Evolutionary conservation across 37 sponge, comb jelly and placozoan species (phyloP).

Genomic region (Oscarella lobularis): DNA sequence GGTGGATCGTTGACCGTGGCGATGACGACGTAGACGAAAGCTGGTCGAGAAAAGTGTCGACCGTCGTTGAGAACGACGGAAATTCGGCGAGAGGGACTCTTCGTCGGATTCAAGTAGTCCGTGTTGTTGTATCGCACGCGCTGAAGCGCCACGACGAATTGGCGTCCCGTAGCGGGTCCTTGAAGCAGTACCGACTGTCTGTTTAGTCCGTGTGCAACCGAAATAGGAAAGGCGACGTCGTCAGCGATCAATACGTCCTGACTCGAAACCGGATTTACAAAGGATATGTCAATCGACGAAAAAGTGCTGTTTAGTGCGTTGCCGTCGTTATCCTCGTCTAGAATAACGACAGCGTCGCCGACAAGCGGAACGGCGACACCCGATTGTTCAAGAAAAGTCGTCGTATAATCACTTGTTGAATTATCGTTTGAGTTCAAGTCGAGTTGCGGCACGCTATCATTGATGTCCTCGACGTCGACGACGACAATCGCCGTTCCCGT

Average conservation of each 20-base stretch:
- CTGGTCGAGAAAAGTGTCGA: not conserved
- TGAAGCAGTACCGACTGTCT: not conserved
- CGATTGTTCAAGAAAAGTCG: not conserved
- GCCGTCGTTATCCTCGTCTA: not conserved
- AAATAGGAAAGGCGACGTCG: not conserved
- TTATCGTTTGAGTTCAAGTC: not conserved
- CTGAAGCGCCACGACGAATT: not conserved
- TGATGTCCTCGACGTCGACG: constrained; percentile 11
- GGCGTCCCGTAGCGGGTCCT: not conserved
- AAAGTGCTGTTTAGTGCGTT: not conserved
- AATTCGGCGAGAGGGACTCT: not conserved
- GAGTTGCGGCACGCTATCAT: constrained; percentile 18
- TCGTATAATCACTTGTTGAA: not conserved
- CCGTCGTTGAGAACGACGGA: not conserved
- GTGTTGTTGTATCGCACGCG: not conserved
- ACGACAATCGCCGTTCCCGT: constrained; percentile 5
- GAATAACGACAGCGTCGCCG: not conserved
- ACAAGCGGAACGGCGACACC: not conserved
- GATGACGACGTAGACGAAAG: not conserved
- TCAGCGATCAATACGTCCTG: not conserved
- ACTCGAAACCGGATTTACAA: not conserved
- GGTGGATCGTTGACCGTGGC: not conserved
- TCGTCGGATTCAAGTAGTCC: not conserved
- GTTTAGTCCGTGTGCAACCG: not conserved
- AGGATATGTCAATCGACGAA: not conserved